Base-by-base conservation (phyloP, 2,797 vertebrate genomes). In the Sebastes wilsoni region DNA sequence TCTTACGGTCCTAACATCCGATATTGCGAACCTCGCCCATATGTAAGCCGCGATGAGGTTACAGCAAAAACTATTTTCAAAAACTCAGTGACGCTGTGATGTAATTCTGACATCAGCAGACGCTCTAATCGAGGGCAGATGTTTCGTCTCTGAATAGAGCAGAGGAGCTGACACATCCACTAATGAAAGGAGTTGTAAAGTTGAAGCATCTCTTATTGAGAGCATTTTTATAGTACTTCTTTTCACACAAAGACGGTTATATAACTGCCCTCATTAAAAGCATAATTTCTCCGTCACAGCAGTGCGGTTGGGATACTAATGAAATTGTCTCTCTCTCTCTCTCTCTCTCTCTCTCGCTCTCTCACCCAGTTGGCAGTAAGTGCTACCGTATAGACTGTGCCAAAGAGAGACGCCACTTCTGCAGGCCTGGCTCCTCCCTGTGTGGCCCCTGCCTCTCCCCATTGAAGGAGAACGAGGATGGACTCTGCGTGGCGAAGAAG, bases 361-460 rank as follows among this genome's bases (percentile, higher is more conserved):
- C 60, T 79, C 22, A 65, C 75, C 7, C 80, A 77, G 65, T 87
- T 95, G 93, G 77, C 85, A 84, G 20, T 0, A 72, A 81, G n/a
- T 98, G 97, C 82, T 97, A 97, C 30, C 94, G 80, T 75, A 79
- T 97, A 82, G 96, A 96, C 86, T 98, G 98, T 87, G 92, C 93
- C 71, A 92, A 92, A 80, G 91, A 90, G 91, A 81, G 95, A 61
- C 92, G 97, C 2, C 84, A 94, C 5, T 85, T 94, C 72, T 98
- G 97, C 90, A 84, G 23, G 0, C 82, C 83, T 0, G 97, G 96
- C 1, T 95, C 95, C 0, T 91, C 92, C 1, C 32, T 78, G 79
- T 98, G 97, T 0, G 97, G 97, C 20, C 95, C 96, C 65, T 99
- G 97, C 84, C 88, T 96, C 42, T 8, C 66, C 2, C 38, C 89